A percentile compares a stretch with the other conserved stretches of the same genome.
phyloP scores from a whole-genome alignment of 2,888 invertebrate genomes.

The Trachelus iudaicus region DNA sequence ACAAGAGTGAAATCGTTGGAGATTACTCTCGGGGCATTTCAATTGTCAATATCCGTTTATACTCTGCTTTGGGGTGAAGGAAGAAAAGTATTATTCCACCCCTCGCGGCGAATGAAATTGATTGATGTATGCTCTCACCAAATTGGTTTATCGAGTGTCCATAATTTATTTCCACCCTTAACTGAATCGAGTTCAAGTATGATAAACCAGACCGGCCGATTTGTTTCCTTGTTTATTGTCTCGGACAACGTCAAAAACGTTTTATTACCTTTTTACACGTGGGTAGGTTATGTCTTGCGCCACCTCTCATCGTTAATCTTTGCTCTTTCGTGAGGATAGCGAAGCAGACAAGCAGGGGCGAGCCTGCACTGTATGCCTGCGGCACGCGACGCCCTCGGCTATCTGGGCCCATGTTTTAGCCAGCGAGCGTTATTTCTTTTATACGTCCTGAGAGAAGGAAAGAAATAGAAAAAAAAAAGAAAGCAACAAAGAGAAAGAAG shows the following conservation, averaged over 20 bases:
- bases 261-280: slow-evolving; percentile 56
- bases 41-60: slow-evolving; percentile 45
- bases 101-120: neutral
- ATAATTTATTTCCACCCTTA: neutral
- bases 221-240: neutral
- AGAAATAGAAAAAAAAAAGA: slow-evolving; percentile 17
- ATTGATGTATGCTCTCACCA: neutral
- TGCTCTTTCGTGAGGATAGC: slow-evolving; percentile 58
- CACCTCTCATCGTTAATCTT: slow-evolving; percentile 61
- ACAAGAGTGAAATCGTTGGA: slow-evolving; percentile 41
- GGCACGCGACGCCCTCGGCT: slow-evolving; percentile 57
- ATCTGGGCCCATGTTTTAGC: slow-evolving; percentile 59
- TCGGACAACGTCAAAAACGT: slow-evolving; percentile 48
- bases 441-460: slow-evolving; percentile 40
- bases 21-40: slow-evolving; percentile 44
- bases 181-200: neutral
- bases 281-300: slow-evolving; percentile 60
- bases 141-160: neutral
- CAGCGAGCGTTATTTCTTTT: slow-evolving; percentile 47
- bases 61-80: neutral
- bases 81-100: neutral
- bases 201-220: neutral
- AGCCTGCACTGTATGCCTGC: slow-evolving; percentile 47
- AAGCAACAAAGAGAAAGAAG: slow-evolving; percentile 20
- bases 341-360: slow-evolving; percentile 47